Base-by-base conservation (phyloP, 1,140 invertebrate genomes). In the Drusus annulatus region DNA sequence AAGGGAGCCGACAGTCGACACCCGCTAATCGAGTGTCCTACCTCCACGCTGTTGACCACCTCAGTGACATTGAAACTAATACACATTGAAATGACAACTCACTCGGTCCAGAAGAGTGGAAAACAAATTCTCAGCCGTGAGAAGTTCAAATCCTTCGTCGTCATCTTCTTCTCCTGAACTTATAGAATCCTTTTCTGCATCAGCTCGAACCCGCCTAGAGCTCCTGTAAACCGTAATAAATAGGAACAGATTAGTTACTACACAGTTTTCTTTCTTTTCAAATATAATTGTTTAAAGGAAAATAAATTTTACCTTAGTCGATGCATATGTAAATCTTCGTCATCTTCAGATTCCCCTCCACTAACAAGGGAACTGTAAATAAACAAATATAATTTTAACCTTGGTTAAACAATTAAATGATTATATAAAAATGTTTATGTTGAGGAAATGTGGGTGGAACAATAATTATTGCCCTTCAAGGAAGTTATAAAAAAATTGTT, bases 111-210 rank as follows among this genome's bases (percentile, higher is more conserved):
- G 87, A 51, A 97, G 87, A 0, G 95, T 97, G 1, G 95, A 96
- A 88, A 97, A 97, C 31, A 97, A 89, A 87, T 96, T 96, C 88
- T 97, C 96, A 1, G 96, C 96, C 2, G 96, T 97, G 58, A 97
- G 90, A 78, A 96, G 92, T 86, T 97, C 95, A 90, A 97, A 97
- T 80, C 95, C 95, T 86, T 97, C 96, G 84, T 96, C 95, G 84
- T 97, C 96, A 85, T 96, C 95, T 80, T 96, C 95, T 85, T 96
- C 96, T 54, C 95, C 95, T 13, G 95, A 96, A 84, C 95, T 96
- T 52, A 96, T 91, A 75, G 95, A 96, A 87, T 97, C 96, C 73
- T 92, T 92, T 65, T 94, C 87, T 69, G 90, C 87, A 52, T 89
- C 85, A 82, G 93, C 93, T 84, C 93, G 92, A 1, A 91, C 91